A percentile compares a stretch with the other conserved stretches of the same genome.
Evolutionary conservation across 2,113 vertebrate species (phyloP).

Genomic region (Gobiocypris rarus): DNA sequence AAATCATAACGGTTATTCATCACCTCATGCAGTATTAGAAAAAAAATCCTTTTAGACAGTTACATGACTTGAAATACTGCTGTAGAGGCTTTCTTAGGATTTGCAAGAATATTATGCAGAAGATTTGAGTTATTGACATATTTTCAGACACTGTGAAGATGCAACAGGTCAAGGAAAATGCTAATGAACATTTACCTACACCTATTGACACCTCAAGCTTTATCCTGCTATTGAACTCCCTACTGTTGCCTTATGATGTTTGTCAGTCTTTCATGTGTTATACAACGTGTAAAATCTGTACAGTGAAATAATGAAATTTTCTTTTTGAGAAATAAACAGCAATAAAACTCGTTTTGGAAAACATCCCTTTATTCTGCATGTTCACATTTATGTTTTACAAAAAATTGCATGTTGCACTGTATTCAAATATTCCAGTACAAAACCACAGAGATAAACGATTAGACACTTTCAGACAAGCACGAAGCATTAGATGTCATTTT

Average conservation of each 20-base stretch:
- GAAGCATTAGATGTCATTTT: neutral
- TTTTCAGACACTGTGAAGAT: constrained; percentile 19
- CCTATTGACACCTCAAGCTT: constrained; percentile 24
- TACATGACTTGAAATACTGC: neutral
- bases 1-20: neutral
- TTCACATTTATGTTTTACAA: neutral
- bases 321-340: constrained; percentile 22
- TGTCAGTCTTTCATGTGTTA: constrained; percentile 3
- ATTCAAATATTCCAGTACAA: neutral
- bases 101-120: neutral
- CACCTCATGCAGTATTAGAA: constrained; percentile 44
- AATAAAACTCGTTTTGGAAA: constrained; percentile 48
- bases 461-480: neutral
- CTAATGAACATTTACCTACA: neutral
- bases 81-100: neutral
- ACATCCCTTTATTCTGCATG: neutral
- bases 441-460: neutral
- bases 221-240: constrained; percentile 1
- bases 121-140: neutral
- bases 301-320: neutral
- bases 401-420: neutral
- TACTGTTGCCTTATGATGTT: constrained; percentile 56
- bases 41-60: neutral
- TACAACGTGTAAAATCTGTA: neutral
- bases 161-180: neutral